phyloP scores from a whole-genome alignment of 2,113 vertebrate genomes.

The Nipponia nippon region DNA sequence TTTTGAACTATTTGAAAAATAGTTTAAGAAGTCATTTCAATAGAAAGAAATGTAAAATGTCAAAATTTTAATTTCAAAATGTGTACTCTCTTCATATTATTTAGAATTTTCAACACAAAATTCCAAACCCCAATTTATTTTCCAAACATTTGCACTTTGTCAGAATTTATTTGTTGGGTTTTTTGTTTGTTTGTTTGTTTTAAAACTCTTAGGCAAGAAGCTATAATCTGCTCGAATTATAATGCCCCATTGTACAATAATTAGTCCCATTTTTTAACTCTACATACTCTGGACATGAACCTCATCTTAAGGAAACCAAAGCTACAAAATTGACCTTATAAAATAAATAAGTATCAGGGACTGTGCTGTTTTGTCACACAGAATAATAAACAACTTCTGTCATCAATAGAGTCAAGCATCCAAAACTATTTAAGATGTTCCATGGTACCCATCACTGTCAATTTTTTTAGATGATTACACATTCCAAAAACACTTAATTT shows the following conservation, averaged over 20 bases:
- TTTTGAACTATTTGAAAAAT: background rate
- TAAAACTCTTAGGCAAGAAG: background rate
- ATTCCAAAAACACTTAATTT: slow-evolving; percentile 6
- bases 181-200: background rate
- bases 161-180: background rate
- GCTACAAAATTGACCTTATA: background rate
- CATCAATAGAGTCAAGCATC: background rate
- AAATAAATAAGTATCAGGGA: background rate
- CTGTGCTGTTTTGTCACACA: background rate
- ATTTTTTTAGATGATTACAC: background rate
- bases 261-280: background rate
- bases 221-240: background rate
- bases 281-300: background rate
- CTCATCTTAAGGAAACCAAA: background rate
- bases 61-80: background rate
- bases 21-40: background rate
- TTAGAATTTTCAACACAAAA: background rate
- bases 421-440: background rate
- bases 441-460: background rate
- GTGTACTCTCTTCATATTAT: background rate
- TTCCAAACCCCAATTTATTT: background rate
- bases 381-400: background rate
- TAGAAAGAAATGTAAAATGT: background rate
- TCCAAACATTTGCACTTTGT: background rate
- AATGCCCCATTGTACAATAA: background rate